phyloP scores from a whole-genome alignment of 2,797 vertebrate genomes.

The Falco novaeseelandiae region DNA sequence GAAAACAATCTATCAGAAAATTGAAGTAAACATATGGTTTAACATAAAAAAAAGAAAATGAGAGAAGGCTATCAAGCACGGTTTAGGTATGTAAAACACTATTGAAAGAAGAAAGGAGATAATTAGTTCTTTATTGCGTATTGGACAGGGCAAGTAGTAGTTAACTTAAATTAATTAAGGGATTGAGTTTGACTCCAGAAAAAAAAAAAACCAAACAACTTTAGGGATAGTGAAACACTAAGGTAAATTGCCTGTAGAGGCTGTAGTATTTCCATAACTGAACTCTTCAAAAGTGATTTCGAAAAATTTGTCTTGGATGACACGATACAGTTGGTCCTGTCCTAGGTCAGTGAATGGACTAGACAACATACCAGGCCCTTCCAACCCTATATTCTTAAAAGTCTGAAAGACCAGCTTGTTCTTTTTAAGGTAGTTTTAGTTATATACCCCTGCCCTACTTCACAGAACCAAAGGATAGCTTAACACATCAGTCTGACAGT shows the following conservation, averaged over 20 bases:
- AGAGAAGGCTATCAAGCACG: background rate
- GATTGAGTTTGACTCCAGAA: background rate
- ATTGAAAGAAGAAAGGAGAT: background rate
- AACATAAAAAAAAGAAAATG: background rate
- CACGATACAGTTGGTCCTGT: background rate
- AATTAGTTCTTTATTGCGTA: background rate
- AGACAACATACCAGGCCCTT: background rate
- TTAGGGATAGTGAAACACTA: background rate
- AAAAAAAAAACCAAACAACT: background rate
- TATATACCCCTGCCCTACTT: background rate
- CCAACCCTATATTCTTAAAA: background rate
- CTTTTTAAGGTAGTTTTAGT: background rate
- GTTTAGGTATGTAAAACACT: background rate
- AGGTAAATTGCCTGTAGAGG: background rate
- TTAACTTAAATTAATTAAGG: background rate
- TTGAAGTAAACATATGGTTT: background rate
- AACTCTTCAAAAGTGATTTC: background rate
- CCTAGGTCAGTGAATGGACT: background rate
- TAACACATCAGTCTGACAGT: background rate
- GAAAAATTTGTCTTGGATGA: background rate
- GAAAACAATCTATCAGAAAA: background rate
- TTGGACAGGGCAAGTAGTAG: background rate
- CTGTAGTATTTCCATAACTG: background rate
- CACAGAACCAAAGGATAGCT: background rate
- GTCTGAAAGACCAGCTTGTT: background rate